A percentile compares a stretch with the other conserved stretches of the same genome.
These are phyloP conservation scores for Chloropsis cyanopogon DNA, from an alignment of 2,113 vertebrate genomes.

Conservation along the genomic window DNA sequence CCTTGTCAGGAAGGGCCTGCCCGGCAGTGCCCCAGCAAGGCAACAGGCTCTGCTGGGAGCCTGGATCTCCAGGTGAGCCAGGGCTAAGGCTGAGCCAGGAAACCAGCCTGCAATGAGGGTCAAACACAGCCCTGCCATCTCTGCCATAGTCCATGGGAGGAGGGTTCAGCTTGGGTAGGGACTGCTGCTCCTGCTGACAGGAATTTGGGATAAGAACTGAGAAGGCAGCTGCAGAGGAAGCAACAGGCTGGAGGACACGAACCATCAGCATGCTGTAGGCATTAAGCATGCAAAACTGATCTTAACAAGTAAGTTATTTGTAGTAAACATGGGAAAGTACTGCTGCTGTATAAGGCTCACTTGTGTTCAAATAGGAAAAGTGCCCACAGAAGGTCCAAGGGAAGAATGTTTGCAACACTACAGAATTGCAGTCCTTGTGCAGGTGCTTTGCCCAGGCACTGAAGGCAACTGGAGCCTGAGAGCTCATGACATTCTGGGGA, in stretches of 20 bases:
- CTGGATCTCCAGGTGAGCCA: not conserved
- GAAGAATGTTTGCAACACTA: not conserved
- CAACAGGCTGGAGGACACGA: not conserved
- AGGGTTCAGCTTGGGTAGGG: not conserved
- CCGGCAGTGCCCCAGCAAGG: rapidly evolving
- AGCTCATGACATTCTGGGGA: not conserved
- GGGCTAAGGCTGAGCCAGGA: not conserved
- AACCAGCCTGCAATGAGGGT: not conserved
- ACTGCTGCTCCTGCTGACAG: not conserved
- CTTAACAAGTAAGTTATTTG: not conserved
- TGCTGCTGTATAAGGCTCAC: not conserved
- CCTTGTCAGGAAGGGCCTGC: rapidly evolving
- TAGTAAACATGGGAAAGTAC: not conserved
- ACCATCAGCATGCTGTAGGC: not conserved
- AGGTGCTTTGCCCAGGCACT: not conserved
- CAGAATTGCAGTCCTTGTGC: not conserved
- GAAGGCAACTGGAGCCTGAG: not conserved
- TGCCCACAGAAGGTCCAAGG: not conserved
- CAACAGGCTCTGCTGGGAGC: not conserved
- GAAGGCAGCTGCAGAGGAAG: not conserved
- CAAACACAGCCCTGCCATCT: not conserved
- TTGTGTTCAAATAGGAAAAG: not conserved
- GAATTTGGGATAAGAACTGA: not conserved
- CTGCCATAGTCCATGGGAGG: rapidly evolving
- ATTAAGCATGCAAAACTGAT: not conserved